Evolutionary conservation across 1,140 invertebrate genomes (phyloP).

Genomic region (Sinonovacula constricta): DNA sequence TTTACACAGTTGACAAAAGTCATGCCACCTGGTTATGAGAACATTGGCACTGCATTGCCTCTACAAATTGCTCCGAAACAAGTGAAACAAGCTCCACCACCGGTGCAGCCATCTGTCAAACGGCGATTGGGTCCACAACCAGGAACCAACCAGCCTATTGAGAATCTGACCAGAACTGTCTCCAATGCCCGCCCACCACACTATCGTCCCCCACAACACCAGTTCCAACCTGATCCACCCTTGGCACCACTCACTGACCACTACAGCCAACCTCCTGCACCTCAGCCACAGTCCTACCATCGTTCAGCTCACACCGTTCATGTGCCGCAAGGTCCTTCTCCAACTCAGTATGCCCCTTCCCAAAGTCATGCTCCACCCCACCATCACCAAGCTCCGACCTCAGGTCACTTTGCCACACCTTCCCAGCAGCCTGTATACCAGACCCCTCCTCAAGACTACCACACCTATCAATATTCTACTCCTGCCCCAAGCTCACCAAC

Average conservation of each 20-base stretch:
- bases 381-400: conserved; percentile 13
- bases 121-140: not conserved
- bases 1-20: conserved; percentile 49
- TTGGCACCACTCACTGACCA: not conserved
- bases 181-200: conserved; percentile 8
- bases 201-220: conserved; percentile 8
- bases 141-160: not conserved
- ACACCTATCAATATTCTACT: no score
- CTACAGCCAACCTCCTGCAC: not conserved
- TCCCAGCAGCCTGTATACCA: conserved; percentile 1
- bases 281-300: conserved; percentile 30
- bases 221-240: not conserved
- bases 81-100: not conserved
- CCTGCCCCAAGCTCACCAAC: no score
- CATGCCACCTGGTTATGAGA: conserved; percentile 52
- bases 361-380: conserved; percentile 16
- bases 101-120: not conserved
- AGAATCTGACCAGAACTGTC: conserved; percentile 31
- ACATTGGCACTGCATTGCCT: conserved; percentile 13
- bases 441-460: no score
- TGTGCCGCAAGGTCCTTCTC: conserved; percentile 53
- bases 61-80: not conserved
- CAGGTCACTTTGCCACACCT: not conserved
- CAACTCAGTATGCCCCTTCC: conserved; percentile 6
- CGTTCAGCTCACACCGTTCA: conserved; percentile 47